A percentile compares a stretch with the other conserved stretches of the same genome.
Evolutionary conservation across 2,888 invertebrate species (phyloP).

Genomic region (Colletes collaris): DNA sequence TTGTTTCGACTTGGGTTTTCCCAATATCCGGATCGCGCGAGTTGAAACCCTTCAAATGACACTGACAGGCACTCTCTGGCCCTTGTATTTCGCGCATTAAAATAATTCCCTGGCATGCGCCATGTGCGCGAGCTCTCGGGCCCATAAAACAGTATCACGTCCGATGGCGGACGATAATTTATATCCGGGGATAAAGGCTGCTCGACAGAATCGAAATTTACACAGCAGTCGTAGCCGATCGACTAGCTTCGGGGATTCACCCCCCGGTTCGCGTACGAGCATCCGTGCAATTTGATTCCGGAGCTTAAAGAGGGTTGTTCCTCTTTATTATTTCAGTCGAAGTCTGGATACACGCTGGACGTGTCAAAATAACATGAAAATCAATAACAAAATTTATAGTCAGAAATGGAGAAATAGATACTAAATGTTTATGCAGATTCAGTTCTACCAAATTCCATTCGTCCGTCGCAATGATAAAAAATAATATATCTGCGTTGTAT

Average conservation of each 20-base stretch:
- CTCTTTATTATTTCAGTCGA: slow-evolving; percentile 46
- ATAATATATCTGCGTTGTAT: not conserved
- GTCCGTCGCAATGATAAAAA: not conserved
- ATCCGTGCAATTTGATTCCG: slow-evolving; percentile 43
- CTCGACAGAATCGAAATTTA: slow-evolving; percentile 41
- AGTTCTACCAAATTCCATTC: not conserved
- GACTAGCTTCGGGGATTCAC: slow-evolving; percentile 15
- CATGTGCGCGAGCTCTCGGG: slow-evolving; percentile 16
- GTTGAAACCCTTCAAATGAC: not conserved
- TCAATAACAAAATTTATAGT: no score
- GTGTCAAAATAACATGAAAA: no score
- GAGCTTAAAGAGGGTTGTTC: slow-evolving; percentile 24
- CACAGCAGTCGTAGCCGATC: slow-evolving; percentile 39
- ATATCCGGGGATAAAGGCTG: slow-evolving; percentile 46
- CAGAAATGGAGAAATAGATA: not conserved
- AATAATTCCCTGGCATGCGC: slow-evolving; percentile 41
- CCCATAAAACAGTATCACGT: slow-evolving; percentile 51
- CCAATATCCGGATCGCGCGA: no score
- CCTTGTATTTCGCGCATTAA: slow-evolving; percentile 29
- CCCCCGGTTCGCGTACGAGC: slow-evolving; percentile 19
- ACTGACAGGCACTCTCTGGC: not conserved
- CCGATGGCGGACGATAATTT: slow-evolving; percentile 53
- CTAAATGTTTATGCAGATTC: not conserved
- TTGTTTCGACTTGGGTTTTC: no score
- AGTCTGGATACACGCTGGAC: not conserved